Base-by-base conservation (phyloP, 2,888 invertebrate species). In the Ochropleura leucogaster region DNA sequence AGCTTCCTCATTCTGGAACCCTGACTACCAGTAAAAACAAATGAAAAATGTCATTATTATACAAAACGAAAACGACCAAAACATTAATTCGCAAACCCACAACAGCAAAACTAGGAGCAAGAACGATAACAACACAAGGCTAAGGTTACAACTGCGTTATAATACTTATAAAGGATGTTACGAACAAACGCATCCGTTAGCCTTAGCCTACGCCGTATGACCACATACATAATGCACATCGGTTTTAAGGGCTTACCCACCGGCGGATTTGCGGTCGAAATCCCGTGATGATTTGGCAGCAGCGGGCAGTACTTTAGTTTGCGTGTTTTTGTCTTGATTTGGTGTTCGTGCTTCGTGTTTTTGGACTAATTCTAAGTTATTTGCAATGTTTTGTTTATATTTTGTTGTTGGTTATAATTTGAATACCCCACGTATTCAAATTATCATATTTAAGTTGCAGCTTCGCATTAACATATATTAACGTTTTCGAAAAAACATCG, bases 111-210 rank as follows among this genome's bases (percentile, higher is more conserved):
- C 53, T 68, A 76, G 7, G 40, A 76, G 5, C 40, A 71, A 68
- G 4, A 74, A 47, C 64, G 16, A 57, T 66, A 65, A 16, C 42
- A 62, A n/a, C 18, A 65, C 79, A 85, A 86, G 78, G 86, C 74
- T 74, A 86, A 86, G 86, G 85, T 85, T 83, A 82, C 80, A 68
- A 85, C 80, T 74, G 49, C 20, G 46, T 66, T 66, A 74, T 68
- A 68, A 57, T 80, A 65, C 64, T 55, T 60, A 44, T 78, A 82
- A 64, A 83, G 82, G 85, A 86, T 78, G 77, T 85, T 81, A 84
- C 80, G 80, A 81, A 82, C 69, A 68, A 40, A 81, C 46, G 71
- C 75, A 83, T 89, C 89, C 89, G 85, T 62, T 80, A 82, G 74
- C 89, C 89, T 89, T 75, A 85, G 81, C 77, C 71, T 74, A 83